Evolutionary conservation across 2,888 invertebrate species (phyloP), one percentile per base, ranked within the genome.

Genomic region (Halictus ligatus): DNA sequence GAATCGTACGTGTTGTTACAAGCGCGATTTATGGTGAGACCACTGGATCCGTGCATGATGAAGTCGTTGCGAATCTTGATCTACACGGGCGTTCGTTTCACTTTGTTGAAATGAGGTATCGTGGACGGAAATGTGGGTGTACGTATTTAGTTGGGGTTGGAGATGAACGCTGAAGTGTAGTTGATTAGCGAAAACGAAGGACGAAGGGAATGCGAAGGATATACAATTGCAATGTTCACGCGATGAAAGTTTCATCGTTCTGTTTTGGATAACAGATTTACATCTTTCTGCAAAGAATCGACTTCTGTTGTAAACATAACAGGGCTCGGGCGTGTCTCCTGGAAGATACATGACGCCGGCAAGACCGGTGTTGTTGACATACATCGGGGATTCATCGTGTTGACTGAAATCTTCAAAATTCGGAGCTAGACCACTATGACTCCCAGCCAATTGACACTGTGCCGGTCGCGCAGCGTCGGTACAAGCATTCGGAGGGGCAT

Each of bases 401-500:
- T 35, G 35, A 35, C 54, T 54, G 21, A 54, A 54, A 50, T 21
- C 50, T 50, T 18, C 0, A 50, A 8, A 50, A 21, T 50, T 50
- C 21, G 50, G 18, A 50, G 18, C 18, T 18, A 4, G 18, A 50
- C 0, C 21, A 50, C 50, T 21, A 8, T 54, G 21, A 54, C 21
- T 21, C 21, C 18, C 50, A 21, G 21, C 69, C 74, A 46, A 83
- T 82, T 54, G 69, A 12, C 21, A 40, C 21, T n/a, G 69, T 40
- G 40, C 13, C 21, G 40, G 21, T 35, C 35, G 21, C 12, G 18
- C 2, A 12, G 43, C 71, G 43, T 43, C 67, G 67, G 10, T 71
- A 43, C n/a, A 71, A 43, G 71, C 77, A 78, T 84, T 67, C 50
- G 72, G 15, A 69, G 75, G 78, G 75, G 67, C 21, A 50, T 43